Evolutionary conservation across 1,140 invertebrate species (phyloP).

Genomic region (Andrena cerasifolii): DNA sequence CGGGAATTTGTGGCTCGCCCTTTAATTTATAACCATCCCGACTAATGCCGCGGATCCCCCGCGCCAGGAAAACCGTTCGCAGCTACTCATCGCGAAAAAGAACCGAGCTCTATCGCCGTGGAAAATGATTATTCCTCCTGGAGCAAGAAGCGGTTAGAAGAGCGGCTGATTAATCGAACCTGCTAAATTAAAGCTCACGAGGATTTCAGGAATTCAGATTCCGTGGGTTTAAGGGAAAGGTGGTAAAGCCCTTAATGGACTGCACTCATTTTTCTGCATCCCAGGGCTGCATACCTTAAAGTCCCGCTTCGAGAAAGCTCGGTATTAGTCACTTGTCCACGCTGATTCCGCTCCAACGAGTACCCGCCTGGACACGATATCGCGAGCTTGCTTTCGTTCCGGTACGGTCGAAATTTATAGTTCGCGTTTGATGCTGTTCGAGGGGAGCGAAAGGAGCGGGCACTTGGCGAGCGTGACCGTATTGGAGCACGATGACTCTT

Average conservation of each 20-base stretch:
- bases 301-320: background rate
- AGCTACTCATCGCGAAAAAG: background rate
- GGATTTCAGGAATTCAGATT: background rate
- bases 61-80: background rate
- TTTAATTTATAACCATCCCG: constrained; percentile 5
- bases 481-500: background rate
- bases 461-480: background rate
- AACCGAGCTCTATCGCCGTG: background rate
- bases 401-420: background rate
- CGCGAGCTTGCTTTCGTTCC: background rate
- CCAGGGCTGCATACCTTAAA: constrained; percentile 23
- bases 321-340: constrained; percentile 11
- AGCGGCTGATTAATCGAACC: constrained; percentile 17
- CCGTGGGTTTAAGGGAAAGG: background rate
- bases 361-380: background rate
- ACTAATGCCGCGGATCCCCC: background rate
- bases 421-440: background rate
- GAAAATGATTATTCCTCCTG: background rate
- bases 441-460: background rate
- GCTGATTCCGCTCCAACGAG: background rate
- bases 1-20: background rate
- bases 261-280: background rate
- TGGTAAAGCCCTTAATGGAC: constrained; percentile 1
- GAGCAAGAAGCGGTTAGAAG: background rate
- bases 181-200: background rate